Evolutionary conservation across 2,113 vertebrate genomes (phyloP), one percentile per base, ranked within the genome.

Genomic region (Varanus salvator): DNA sequence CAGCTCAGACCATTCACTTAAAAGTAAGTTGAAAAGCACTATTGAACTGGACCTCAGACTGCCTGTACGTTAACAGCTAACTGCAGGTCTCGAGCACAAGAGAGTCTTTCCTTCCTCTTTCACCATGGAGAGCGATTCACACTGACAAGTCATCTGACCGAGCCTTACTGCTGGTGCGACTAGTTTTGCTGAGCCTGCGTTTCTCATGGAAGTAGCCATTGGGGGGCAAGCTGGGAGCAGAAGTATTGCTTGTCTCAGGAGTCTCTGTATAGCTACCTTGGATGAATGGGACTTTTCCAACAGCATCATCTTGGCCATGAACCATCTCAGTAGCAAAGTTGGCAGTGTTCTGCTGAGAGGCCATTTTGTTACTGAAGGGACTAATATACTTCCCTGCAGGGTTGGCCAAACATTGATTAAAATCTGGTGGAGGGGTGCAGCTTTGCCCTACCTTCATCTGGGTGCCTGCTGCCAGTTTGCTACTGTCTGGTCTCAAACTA

Each of bases 341-440:
- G 93, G 96, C 98, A 0, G 98, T 98, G 95, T 99, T 99, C 97
- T 99, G 98, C 96, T 98, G 98, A 50, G 98, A 97, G 2, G 98
- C 98, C 95, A 98, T 88, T 84, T 97, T 97, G 95, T 98, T 97
- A 96, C 96, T 98, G 96, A 99, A 99, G 74, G 98, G 98, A 48
- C 96, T 97, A 85, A 97, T 98, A 88, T 97, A 98, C 76, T 97
- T 97, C 71, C 92, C 93, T 4, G 95, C 94, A 81, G 97, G 93
- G 90, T 93, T 94, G 0, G 94, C 96, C 91, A 99, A 93, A 93
- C 98, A 99, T 90, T 99, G 98, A 88, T 93, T 98, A 89, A 99
- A 99, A 94, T 98, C 98, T 0, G 98, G 98, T 0, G 98, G 98
- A 0, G 98, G 98, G 0, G 98, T 98, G 95, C 98, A 98, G 92